Conservation (phyloP, 2,113 vertebrate genomes). For the Genyomyrus donnyi region DNA sequence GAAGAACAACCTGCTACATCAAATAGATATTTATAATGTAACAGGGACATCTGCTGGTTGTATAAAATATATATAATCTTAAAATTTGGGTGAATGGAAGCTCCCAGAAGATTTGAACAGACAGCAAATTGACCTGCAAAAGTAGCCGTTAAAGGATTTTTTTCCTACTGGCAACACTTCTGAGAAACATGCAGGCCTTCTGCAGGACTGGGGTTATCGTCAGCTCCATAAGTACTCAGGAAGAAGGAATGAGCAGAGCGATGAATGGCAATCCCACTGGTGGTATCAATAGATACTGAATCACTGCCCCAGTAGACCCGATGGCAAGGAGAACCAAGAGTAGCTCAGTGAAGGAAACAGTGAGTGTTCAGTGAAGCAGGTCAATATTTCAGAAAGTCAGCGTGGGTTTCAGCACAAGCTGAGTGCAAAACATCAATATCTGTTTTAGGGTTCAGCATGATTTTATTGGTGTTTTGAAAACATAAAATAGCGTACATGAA, state of each 20-base stretch:
- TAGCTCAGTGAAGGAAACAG: background rate
- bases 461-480: background rate
- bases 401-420: background rate
- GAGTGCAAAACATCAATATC: background rate
- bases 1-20: background rate
- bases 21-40: slow-evolving; percentile 21
- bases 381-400: background rate
- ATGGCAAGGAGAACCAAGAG: background rate
- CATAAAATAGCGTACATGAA: background rate
- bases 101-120: background rate
- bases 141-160: slow-evolving; percentile 7
- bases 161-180: background rate
- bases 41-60: slow-evolving; percentile 27
- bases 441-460: background rate
- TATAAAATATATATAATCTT: slow-evolving; percentile 8
- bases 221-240: background rate
- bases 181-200: background rate
- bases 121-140: slow-evolving; percentile 4
- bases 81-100: background rate
- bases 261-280: slow-evolving; percentile 6
- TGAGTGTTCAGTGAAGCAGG: background rate
- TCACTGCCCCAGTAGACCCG: background rate
- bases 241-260: background rate
- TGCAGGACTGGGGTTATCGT: background rate
- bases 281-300: slow-evolving; percentile 12